Evolutionary conservation across 2,888 invertebrate species (phyloP).

Genomic region (Lomographa bimaculata): DNA sequence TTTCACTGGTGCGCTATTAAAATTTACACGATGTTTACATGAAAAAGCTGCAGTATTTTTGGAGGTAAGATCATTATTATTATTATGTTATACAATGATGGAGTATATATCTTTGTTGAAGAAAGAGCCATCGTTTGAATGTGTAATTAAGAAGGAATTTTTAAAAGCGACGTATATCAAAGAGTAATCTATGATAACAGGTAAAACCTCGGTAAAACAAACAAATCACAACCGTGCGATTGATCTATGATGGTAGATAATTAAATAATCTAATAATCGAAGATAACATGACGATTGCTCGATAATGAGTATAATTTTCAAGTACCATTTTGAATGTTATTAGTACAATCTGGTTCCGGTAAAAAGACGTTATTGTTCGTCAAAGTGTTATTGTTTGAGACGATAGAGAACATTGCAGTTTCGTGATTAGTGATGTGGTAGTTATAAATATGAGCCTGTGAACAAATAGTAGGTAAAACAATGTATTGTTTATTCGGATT

Average conservation of each 20-base stretch:
- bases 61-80: too few species aligned
- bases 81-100: too few species aligned
- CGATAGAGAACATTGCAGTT: slow-evolving; percentile 1
- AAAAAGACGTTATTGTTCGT: slow-evolving; percentile 20
- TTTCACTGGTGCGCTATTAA: too few species aligned
- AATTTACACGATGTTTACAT: too few species aligned
- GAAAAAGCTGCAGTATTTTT: too few species aligned
- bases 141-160: slow-evolving; percentile 31
- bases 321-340: slow-evolving; percentile 34
- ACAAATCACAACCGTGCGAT: slow-evolving; percentile 47
- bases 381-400: slow-evolving; percentile 31
- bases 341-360: slow-evolving; percentile 33
- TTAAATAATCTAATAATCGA: slow-evolving; percentile 41
- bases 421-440: slow-evolving; percentile 7
- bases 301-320: slow-evolving; percentile 44
- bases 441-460: slow-evolving; percentile 24
- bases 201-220: slow-evolving; percentile 12
- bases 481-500: too few species aligned
- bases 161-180: slow-evolving; percentile 15
- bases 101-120: too few species aligned
- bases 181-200: slow-evolving; percentile 29
- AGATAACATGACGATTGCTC: slow-evolving; percentile 45
- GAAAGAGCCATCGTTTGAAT: too few species aligned
- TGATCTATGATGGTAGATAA: slow-evolving; percentile 47
- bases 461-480: slow-evolving; percentile 22